Evolutionary conservation across 2,797 vertebrate species (phyloP), one percentile per base, ranked within the genome.

Genomic region (Acanthornis magna): DNA sequence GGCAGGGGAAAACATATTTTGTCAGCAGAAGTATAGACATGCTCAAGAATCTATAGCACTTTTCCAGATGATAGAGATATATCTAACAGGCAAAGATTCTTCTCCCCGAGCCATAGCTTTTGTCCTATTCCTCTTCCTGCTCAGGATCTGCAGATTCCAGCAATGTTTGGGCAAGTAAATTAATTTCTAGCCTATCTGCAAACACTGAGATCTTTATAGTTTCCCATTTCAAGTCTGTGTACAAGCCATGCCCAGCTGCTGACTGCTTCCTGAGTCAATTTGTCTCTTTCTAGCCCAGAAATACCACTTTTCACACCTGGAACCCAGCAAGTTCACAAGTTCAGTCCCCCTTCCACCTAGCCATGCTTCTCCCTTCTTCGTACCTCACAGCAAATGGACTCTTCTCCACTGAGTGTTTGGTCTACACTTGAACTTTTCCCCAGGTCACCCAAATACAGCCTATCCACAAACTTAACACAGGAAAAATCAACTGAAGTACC

Each of bases 11-110:
- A 87, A n/a, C 20, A 7, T 26, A 91, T 61, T 94, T 92, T 94
- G 81, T 67, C 88, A 95, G 80, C 34, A 90, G 88, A 80, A 85
- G 62, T 95, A 85, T 1, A 89, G 90, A 87, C 55, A 74, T 5
- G 43, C 36, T 89, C 13, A 93, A 85, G 74, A 82, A 95, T 74
- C 88, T 72, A 22, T 5, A 88, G 47, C 36, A 58, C 54, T 84
- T 84, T 81, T 90, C 45, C 63, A 92, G 72, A 76, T 50, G 27
- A 42, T 1, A 82, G 36, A 88, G 80, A 81, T 77, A 62, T 42
- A 22, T 58, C 58, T 73, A 87, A 75, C 0, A 0, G 67, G 66
- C 55, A 82, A 51, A 73, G 36, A 75, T 63, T 62, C 42, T 77
- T 96, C 66, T 90, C 19, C 13, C 21, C 57, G 65, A 67, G 57